Percentiles rank a stretch among this genome's conserved stretches.
phyloP scores from a whole-genome alignment of 2,797 vertebrate species.

The Psittacula echo region DNA sequence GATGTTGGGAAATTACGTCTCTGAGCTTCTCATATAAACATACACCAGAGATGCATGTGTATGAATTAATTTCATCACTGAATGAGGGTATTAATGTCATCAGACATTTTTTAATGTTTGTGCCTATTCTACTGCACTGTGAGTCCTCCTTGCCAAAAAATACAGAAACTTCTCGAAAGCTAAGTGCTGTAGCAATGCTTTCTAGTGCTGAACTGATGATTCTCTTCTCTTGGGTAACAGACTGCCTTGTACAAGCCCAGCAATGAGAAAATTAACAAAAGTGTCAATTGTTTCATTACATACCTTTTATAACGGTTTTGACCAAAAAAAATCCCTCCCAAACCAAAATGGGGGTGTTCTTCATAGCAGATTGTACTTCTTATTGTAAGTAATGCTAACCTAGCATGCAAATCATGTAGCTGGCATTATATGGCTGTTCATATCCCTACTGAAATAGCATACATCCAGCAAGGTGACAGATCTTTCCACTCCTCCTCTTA shows the following conservation, averaged over 20 bases:
- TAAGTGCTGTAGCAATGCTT: background rate
- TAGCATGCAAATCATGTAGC: background rate
- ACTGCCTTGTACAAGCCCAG: background rate
- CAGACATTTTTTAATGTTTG: background rate
- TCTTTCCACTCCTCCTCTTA: background rate
- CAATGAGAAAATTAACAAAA: background rate
- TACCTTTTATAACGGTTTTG: background rate
- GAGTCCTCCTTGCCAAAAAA: background rate
- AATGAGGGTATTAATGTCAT: constrained; percentile 1
- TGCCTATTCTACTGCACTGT: background rate
- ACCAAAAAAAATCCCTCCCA: background rate
- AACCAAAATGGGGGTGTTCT: background rate
- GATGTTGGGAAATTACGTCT: constrained; percentile 41
- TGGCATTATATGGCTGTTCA: background rate
- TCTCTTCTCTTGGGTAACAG: background rate
- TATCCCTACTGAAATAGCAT: background rate
- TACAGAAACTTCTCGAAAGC: background rate
- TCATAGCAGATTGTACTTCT: background rate
- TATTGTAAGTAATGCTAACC: background rate
- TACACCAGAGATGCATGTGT: background rate
- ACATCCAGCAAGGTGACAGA: background rate
- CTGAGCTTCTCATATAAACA: background rate
- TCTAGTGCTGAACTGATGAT: background rate
- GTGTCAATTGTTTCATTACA: background rate
- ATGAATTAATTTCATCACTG: constrained; percentile 4